phyloP scores from a whole-genome alignment of 2,797 vertebrate species.

The Clamator glandarius region DNA sequence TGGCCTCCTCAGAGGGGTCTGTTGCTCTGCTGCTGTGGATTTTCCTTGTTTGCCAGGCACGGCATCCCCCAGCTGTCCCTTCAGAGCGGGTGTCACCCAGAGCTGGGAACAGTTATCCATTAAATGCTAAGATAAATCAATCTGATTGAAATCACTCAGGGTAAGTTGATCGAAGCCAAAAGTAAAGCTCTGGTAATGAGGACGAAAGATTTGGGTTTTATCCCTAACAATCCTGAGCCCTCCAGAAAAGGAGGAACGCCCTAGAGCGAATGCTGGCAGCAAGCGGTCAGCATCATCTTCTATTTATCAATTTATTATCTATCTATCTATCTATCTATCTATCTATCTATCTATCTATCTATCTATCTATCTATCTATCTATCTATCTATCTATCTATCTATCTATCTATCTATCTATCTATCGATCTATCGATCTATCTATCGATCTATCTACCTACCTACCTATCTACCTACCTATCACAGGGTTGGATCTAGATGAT shows the following conservation, averaged over 20 bases:
- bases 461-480: no score
- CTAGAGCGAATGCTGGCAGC: neutral
- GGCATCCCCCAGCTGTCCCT: neutral
- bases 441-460: no score
- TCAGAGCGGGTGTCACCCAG: neutral
- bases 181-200: neutral
- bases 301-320: no score
- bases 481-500: no score
- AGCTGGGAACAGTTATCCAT: neutral
- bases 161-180: neutral
- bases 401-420: no score
- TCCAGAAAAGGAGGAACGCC: neutral
- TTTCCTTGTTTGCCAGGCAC: conserved; percentile 16
- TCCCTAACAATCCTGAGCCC: neutral
- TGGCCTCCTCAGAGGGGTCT: neutral
- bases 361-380: no score
- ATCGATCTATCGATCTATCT: no score
- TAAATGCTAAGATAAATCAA: neutral
- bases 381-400: no score
- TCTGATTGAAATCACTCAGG: neutral
- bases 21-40: conserved; percentile 38
- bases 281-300: neutral
- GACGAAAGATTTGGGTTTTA: neutral
- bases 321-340: no score
- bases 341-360: no score